Base-by-base conservation (phyloP, 2,113 vertebrate genomes). In the Zapornia atra region DNA sequence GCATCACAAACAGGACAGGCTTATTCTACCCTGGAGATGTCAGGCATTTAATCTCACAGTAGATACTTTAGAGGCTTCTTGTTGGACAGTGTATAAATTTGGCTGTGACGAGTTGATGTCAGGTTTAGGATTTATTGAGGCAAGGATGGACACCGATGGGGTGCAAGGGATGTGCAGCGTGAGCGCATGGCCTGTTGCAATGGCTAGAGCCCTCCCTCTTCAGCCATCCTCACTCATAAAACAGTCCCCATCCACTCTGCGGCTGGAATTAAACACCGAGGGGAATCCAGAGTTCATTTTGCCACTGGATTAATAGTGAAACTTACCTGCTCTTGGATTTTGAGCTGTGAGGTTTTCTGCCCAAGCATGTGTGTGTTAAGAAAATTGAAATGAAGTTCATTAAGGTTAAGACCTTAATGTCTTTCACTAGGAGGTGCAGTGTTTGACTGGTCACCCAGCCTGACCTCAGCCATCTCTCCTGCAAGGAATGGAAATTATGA, bases 401-500 rank as follows among this genome's bases (percentile, higher is more conserved):
- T 59, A 68, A 51, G 10, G 14, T 38, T 60, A 71, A 78, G 57
- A 50, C 24, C 51, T 83, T 63, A 42, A 79, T 57, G 46, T 72
- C 48, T 93, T 89, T 76, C 36, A 38, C 15, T 36, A 25, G 6
- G 3, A 48, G 51, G 33, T 69, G 48, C 44, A 72, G 25, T 21
- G 40, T 33, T 63, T 61, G 51, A 15, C 44, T 5, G 14, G 68
- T 64, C 53, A 54, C 34, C 8, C 19, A 68, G 6, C 48, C 63
- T 7, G n/a, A 86, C 50, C 1, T 3, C 40, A 31, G 53, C 44
- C 28, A 26, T 70, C 20, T 84, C 40, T 94, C 73, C 70, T 15
- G 5, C 78, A 91, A 31, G 82, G 69, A 91, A 80, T 87, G 96
- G 94, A 96, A 94, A 92, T 91, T 73, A 77, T 91, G 79, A 73